Conservation (phyloP, 2,888 invertebrate genomes). For the Bhutanitis thaidina region DNA sequence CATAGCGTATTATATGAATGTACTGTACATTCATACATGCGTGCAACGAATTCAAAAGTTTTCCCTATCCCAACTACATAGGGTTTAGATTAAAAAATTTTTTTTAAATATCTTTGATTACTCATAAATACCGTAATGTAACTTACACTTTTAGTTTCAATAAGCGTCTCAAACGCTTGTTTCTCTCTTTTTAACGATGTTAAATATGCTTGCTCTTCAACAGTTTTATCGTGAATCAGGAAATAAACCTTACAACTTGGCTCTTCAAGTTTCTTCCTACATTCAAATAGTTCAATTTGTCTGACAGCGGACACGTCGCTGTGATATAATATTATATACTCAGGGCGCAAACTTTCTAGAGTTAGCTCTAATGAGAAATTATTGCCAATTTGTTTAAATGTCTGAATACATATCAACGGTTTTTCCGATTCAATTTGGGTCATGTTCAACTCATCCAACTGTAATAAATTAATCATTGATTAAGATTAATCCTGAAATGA, state of each 20-base stretch:
- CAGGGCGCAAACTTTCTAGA: conserved; percentile 84
- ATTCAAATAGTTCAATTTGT: conserved; percentile 93
- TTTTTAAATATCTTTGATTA: too few relatives aligned
- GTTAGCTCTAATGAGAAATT: conserved; percentile 85
- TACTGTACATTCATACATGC: too few relatives aligned
- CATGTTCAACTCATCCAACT: conserved; percentile 85
- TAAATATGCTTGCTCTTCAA: conserved; percentile 98
- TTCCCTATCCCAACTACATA: too few relatives aligned
- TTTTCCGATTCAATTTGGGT: conserved; percentile 81
- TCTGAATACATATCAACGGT: conserved; percentile 87
- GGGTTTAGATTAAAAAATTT: too few relatives aligned
- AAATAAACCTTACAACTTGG: conserved; percentile 89
- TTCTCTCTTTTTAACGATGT: conserved; percentile 95
- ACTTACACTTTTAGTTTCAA: conserved; percentile 93
- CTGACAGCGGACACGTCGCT: conserved; percentile 92
- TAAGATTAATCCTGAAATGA: too few relatives aligned
- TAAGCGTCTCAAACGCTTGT: conserved; percentile 94
- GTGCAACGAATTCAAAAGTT: too few relatives aligned
- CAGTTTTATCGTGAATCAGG: conserved; percentile 93
- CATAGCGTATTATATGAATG: too few relatives aligned
- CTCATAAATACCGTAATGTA: too few relatives aligned
- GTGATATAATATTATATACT: conserved; percentile 94
- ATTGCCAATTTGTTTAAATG: conserved; percentile 87
- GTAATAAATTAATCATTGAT: conserved; percentile 31
- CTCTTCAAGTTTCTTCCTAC: conserved; percentile 69